Percentiles rank a stretch among this genome's conserved stretches.
Evolutionary conservation across 2,113 vertebrate genomes (phyloP).

Genomic region (Syrmaticus mikado): DNA sequence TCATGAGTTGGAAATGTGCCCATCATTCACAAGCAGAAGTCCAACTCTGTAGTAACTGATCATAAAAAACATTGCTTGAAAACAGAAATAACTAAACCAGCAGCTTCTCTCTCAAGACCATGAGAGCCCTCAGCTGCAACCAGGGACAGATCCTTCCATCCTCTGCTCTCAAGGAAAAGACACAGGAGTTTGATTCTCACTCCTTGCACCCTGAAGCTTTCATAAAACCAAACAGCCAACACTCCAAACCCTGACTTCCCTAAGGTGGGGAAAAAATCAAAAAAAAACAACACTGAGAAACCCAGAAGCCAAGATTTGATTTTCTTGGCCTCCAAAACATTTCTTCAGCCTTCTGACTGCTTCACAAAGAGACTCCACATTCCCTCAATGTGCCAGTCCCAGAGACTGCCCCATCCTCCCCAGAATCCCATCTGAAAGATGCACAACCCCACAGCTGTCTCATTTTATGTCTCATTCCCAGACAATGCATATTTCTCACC

Average conservation of each 20-base stretch:
- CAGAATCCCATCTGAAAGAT: background rate
- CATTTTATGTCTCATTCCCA: background rate
- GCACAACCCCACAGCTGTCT: background rate
- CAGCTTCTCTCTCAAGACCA: background rate
- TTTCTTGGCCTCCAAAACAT: background rate
- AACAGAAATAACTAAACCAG: background rate
- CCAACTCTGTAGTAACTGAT: background rate
- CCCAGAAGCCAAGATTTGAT: background rate
- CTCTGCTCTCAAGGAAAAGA: fast-evolving
- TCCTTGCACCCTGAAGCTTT: background rate
- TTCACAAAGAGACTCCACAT: fast-evolving
- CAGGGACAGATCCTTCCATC: background rate
- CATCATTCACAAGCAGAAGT: background rate
- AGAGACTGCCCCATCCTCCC: background rate
- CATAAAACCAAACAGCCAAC: background rate
- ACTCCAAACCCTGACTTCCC: background rate
- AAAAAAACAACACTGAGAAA: fast-evolving
- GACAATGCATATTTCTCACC: background rate
- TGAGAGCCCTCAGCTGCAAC: background rate
- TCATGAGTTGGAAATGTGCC: background rate
- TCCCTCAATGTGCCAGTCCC: background rate
- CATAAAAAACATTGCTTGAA: background rate
- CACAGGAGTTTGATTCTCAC: no score
- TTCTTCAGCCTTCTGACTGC: background rate
- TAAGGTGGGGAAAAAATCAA: no score